phyloP scores from a whole-genome alignment of 1,140 invertebrate species.

The Pararge aegeria region DNA sequence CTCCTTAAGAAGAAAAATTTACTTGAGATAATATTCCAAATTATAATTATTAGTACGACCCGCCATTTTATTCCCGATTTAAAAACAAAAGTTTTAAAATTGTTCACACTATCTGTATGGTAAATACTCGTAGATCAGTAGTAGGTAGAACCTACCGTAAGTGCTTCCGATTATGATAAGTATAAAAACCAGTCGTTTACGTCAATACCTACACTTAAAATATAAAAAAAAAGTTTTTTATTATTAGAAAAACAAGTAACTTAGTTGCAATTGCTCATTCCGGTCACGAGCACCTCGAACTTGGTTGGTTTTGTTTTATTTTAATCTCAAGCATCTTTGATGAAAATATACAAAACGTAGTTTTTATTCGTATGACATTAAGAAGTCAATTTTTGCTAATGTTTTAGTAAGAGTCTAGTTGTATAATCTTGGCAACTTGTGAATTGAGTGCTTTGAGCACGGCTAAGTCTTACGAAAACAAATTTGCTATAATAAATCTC shows the following conservation, averaged over 20 bases:
- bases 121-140: too few relatives aligned
- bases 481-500: constrained; percentile 3
- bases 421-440: neutral
- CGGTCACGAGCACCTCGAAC: neutral
- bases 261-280: neutral
- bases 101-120: too few relatives aligned
- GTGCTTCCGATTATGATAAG: too few relatives aligned
- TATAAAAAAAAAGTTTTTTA: neutral
- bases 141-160: too few relatives aligned
- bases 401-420: neutral
- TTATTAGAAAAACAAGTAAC: neutral
- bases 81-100: too few relatives aligned
- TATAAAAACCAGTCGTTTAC: too few relatives aligned
- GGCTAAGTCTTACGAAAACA: neutral
- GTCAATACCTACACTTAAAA: too few relatives aligned
- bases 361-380: neutral
- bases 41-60: too few relatives aligned
- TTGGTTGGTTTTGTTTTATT: neutral
- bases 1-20: neutral
- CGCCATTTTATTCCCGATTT: too few relatives aligned
- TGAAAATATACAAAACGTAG: neutral
- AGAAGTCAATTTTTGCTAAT: neutral
- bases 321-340: neutral
- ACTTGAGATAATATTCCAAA: too few relatives aligned
- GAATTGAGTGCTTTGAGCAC: neutral